Conservation (phyloP, 2,113 vertebrate species). For the Scortum barcoo region DNA sequence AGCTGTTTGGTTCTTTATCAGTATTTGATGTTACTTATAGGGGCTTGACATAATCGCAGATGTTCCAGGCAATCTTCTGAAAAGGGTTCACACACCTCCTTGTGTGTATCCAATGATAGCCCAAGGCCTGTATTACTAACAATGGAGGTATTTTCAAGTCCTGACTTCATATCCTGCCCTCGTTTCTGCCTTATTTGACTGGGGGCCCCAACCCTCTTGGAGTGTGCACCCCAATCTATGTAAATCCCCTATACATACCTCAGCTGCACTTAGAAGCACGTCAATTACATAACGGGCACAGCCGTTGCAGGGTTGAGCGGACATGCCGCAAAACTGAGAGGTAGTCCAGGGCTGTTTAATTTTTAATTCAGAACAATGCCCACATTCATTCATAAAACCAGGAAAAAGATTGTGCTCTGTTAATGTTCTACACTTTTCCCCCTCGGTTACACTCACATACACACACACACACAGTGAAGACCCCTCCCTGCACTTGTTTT, state of each 20-base stretch:
- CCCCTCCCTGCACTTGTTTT: constrained; percentile 73
- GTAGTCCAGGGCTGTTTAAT: constrained; percentile 33
- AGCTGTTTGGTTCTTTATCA: background rate
- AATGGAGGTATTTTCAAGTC: constrained; percentile 70
- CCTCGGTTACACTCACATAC: constrained; percentile 38
- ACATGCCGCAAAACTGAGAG: background rate
- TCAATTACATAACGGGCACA: constrained; percentile 63
- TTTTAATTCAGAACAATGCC: constrained; percentile 55
- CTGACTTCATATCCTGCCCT: constrained; percentile 78
- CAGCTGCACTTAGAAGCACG: constrained; percentile 53
- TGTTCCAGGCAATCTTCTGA: constrained; percentile 27
- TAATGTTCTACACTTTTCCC: constrained; percentile 42
- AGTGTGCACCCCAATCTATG: constrained; percentile 67
- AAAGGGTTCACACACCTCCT: constrained; percentile 55
- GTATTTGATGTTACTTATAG: background rate
- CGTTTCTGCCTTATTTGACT: constrained; percentile 69
- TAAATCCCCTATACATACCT: constrained; percentile 74
- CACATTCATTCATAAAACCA: constrained; percentile 64
- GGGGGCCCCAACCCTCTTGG: constrained; percentile 40
- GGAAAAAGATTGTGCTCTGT: constrained; percentile 41
- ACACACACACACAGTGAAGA: constrained; percentile 14
- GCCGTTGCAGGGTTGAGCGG: constrained; percentile 14
- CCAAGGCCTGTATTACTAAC: constrained; percentile 60
- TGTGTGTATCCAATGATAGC: constrained; percentile 52
- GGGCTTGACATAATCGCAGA: constrained; percentile 30